Percentiles rank a stretch among this genome's conserved stretches.
Evolutionary conservation across 2,888 invertebrate species (phyloP).

Genomic region (Microchrysa polita): DNA sequence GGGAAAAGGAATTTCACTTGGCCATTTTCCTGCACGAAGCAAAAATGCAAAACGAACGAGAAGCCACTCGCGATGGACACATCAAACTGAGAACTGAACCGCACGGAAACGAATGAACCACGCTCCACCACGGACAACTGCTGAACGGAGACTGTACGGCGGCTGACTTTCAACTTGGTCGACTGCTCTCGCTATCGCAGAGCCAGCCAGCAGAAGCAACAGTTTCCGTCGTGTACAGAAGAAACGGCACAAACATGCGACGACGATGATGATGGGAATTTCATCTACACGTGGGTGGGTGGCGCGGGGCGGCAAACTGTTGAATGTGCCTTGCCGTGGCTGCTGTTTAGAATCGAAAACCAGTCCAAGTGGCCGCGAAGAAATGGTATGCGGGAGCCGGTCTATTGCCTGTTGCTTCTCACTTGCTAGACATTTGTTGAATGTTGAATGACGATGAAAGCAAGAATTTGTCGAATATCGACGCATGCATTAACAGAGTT

Average conservation of each 20-base stretch:
- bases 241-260: not conserved
- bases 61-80: not conserved
- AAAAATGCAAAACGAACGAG: not conserved
- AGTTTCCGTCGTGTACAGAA: too few relatives aligned
- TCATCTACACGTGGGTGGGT: not conserved
- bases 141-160: constrained; percentile 13
- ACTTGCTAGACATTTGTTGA: not conserved
- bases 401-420: not conserved
- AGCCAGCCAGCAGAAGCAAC: not conserved
- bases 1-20: not conserved
- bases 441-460: not conserved
- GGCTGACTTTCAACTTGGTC: not conserved
- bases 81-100: not conserved
- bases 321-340: not conserved
- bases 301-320: not conserved
- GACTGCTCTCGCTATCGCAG: constrained; percentile 7
- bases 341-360: not conserved
- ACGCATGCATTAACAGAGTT: not conserved
- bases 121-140: constrained; percentile 13
- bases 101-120: constrained; percentile 6
- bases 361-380: not conserved
- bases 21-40: constrained; percentile 1
- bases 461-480: not conserved
- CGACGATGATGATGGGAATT: not conserved
- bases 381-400: not conserved